These are phyloP conservation scores for Lissonota sp. DNA, from an alignment of 2,888 invertebrate genomes.

Conservation along the genomic window DNA sequence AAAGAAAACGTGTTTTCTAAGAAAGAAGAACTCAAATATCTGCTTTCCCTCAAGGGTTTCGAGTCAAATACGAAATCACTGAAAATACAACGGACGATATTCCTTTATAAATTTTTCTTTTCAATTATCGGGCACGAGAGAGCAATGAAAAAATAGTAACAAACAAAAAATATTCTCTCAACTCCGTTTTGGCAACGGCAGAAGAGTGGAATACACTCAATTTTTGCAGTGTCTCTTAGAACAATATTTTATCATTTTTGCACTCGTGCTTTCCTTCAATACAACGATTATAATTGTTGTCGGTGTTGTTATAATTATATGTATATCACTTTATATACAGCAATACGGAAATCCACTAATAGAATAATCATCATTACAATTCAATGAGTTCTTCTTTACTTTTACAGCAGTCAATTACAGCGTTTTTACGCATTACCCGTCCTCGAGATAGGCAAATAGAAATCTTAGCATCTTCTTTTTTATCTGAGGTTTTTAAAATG, in stretches of 20 bases:
- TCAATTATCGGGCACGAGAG: background rate
- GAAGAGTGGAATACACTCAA: conserved; percentile 6
- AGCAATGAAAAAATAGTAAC: conserved; percentile 22
- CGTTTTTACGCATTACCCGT: background rate
- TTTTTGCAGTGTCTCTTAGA: background rate
- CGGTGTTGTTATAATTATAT: conserved; percentile 31
- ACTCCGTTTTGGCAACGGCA: conserved; percentile 23
- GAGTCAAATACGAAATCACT: conserved; percentile 12
- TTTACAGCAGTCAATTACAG: conserved; percentile 41
- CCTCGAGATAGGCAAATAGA: conserved; percentile 24
- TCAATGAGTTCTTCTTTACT: conserved; percentile 50
- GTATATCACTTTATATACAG: conserved; percentile 63
- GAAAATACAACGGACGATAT: conserved; percentile 10
- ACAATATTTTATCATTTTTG: conserved; percentile 5
- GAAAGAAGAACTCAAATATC: conserved; percentile 36
- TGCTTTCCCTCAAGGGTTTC: conserved; percentile 7
- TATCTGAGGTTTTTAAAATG: background rate
- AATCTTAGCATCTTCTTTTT: conserved; percentile 8
- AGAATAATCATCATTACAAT: conserved; percentile 53
- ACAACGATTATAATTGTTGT: conserved; percentile 35
- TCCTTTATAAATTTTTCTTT: background rate
- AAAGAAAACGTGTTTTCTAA: conserved; percentile 54
- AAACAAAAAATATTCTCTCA: too few species aligned
- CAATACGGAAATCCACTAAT: conserved; percentile 43
- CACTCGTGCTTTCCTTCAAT: background rate